A percentile compares a stretch with the other conserved stretches of the same genome.
These are phyloP conservation scores for Proctacanthus coquilletti DNA, from an alignment of 1,140 invertebrate species.

Conservation along the genomic window DNA sequence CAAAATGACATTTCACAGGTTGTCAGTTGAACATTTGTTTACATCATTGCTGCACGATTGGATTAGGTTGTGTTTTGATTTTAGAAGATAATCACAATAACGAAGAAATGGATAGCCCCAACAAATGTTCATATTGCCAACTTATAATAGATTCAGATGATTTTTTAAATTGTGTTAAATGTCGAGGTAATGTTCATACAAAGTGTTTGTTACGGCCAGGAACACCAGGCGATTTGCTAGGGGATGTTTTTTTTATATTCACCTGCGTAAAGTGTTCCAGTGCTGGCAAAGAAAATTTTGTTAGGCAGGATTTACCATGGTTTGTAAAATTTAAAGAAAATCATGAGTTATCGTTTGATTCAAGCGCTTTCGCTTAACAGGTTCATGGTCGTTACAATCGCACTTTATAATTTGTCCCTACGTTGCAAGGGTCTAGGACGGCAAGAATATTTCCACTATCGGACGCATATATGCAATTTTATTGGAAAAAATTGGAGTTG, in stretches of 20 bases:
- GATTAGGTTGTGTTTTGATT: too few species aligned
- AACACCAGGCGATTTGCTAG: conserved; percentile 47
- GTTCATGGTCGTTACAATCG: conserved; percentile 44
- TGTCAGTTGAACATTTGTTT: too few species aligned
- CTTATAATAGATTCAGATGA: conserved; percentile 14
- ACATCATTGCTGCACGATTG: too few species aligned
- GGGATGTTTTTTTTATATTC: conserved; percentile 63
- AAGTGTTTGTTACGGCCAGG: conserved; percentile 41
- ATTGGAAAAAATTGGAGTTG: conserved; percentile 52
- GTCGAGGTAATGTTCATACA: conserved; percentile 40
- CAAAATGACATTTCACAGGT: too few species aligned
- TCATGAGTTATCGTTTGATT: too few species aligned
- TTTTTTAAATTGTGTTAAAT: conserved; percentile 34
- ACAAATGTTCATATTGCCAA: conserved; percentile 7
- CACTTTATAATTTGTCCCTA: conserved; percentile 45
- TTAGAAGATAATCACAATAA: too few species aligned
- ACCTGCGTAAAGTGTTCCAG: conserved; percentile 46
- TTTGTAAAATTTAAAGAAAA: too few species aligned
- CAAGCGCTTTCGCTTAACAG: too few species aligned
- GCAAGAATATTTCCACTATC: conserved; percentile 60
- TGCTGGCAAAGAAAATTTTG: conserved; percentile 36
- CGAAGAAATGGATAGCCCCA: not conserved
- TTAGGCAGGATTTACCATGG: conserved; percentile 49
- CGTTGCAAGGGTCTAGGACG: conserved; percentile 48
- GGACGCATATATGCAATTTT: conserved; percentile 51